Percentiles rank a stretch among this genome's conserved stretches.
phyloP scores from a whole-genome alignment of 1,140 invertebrate species.

The Agrypnia vestita region DNA sequence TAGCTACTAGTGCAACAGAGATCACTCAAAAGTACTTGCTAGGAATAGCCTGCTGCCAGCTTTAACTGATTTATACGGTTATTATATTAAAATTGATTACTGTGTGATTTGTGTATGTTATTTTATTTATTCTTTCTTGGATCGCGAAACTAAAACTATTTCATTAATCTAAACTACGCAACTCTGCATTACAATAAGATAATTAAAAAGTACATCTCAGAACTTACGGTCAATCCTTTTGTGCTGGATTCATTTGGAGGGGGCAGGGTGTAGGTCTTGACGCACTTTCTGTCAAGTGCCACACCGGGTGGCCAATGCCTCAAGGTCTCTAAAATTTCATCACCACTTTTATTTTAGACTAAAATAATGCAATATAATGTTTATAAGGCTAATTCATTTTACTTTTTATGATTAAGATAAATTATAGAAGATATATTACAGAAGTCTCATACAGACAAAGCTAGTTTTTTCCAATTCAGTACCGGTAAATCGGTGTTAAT shows the following conservation, averaged over 20 bases:
- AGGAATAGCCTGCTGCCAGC: too few species aligned
- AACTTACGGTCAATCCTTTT: constrained; percentile 38
- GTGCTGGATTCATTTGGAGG: constrained; percentile 53
- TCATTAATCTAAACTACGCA: background rate
- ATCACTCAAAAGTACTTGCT: too few species aligned
- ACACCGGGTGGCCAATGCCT: constrained; percentile 75
- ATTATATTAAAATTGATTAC: background rate
- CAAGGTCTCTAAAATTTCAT: constrained; percentile 70
- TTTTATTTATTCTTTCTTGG: background rate
- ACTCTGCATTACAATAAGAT: background rate
- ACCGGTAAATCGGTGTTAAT: too few species aligned
- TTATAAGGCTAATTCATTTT: background rate
- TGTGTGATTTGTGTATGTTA: background rate
- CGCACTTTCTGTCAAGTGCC: constrained; percentile 70
- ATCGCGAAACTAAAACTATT: background rate
- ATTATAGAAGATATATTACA: background rate
- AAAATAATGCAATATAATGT: background rate
- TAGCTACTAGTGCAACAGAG: too few species aligned
- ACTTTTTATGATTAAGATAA: too few species aligned
- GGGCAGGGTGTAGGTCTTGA: constrained; percentile 64
- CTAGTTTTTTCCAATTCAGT: too few species aligned
- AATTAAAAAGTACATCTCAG: background rate
- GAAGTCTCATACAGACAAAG: too few species aligned
- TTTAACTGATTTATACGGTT: constrained; percentile 6
- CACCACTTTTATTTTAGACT: too few species aligned